These are phyloP conservation scores for Incurvaria masculella DNA, from an alignment of 2,888 invertebrate species.

Conservation along the genomic window DNA sequence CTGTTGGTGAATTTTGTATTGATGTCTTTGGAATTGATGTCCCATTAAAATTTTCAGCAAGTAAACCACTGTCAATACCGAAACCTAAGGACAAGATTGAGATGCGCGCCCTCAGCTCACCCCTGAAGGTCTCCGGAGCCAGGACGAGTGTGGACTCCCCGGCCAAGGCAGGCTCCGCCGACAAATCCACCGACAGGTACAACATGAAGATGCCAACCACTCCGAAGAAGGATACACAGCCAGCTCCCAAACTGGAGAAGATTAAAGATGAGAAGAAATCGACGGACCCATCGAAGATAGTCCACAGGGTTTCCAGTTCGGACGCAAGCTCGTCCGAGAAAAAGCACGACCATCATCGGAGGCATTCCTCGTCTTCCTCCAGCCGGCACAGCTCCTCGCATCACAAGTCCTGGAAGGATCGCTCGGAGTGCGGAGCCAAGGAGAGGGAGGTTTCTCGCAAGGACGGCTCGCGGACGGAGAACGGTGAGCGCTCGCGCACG, in stretches of 20 bases:
- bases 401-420: constrained; percentile 21
- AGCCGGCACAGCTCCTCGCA: constrained; percentile 35
- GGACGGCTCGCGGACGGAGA: constrained; percentile 23
- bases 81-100: constrained; percentile 49
- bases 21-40: no score
- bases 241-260: constrained; percentile 8
- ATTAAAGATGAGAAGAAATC: constrained; percentile 11
- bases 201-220: constrained; percentile 18
- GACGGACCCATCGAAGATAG: neutral
- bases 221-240: neutral
- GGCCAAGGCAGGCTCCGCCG: constrained; percentile 23
- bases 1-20: no score
- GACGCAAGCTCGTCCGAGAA: constrained; percentile 20
- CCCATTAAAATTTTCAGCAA: neutral
- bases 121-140: constrained; percentile 30
- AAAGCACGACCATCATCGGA: constrained; percentile 29
- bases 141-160: constrained; percentile 36
- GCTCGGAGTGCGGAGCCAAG: no score
- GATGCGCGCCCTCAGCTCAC: constrained; percentile 47
- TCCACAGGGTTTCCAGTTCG: neutral
- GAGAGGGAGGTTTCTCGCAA: neutral
- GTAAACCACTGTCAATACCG: constrained; percentile 29
- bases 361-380: constrained; percentile 31
- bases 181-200: constrained; percentile 19
- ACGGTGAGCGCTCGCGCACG: neutral